These are phyloP conservation scores for Acanthosepion lycidas DNA, from an alignment of 2,888 invertebrate species.

Conservation along the genomic window DNA sequence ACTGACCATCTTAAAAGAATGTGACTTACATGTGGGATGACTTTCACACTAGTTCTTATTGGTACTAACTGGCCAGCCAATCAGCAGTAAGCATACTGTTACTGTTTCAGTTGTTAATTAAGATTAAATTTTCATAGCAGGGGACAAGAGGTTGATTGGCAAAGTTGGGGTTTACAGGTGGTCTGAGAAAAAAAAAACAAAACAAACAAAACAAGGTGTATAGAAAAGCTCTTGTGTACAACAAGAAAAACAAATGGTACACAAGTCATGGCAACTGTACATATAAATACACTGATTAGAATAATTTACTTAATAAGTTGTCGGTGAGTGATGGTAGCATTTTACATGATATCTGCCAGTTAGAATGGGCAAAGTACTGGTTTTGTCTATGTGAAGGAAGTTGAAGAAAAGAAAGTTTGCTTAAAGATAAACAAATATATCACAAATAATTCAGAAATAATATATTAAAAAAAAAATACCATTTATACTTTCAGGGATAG, in stretches of 20 bases:
- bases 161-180: background rate
- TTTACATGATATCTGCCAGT: background rate
- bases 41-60: background rate
- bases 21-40: background rate
- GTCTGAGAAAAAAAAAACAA: background rate
- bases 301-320: background rate
- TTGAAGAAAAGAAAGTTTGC: background rate
- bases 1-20: background rate
- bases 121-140: background rate
- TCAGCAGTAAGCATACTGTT: background rate
- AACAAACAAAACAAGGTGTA: background rate
- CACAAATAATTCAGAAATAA: background rate
- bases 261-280: background rate
- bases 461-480: background rate
- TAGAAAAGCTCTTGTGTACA: background rate
- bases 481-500: background rate
- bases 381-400: background rate
- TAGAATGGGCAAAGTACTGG: background rate
- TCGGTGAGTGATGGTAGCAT: background rate
- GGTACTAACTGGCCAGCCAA: background rate
- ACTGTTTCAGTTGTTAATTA: slow-evolving; percentile 9
- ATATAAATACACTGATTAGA: slow-evolving; percentile 13
- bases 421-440: background rate
- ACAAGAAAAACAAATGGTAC: background rate
- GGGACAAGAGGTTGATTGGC: background rate